Base-by-base conservation (phyloP, 1,140 invertebrate genomes). In the Sogatella furcifera region DNA sequence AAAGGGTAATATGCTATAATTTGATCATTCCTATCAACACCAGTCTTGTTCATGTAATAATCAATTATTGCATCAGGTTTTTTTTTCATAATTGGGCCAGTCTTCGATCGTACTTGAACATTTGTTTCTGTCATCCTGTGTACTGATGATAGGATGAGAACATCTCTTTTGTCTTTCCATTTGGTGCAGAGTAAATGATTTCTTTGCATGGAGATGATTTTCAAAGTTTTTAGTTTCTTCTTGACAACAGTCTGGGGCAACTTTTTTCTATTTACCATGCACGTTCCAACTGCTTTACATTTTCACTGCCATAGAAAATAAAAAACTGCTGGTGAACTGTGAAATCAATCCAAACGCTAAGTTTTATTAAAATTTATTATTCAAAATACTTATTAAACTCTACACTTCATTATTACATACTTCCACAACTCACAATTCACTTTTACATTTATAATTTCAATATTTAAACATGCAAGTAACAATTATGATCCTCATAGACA, bases 31-130 rank as follows among this genome's bases (percentile, higher is more conserved):
- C 34, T 57, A 52, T 59, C 34, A 38, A 38, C 56, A 44, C 56
- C 56, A 10, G 56, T 57, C 46, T 57, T 57, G 17, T 57, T 57
- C 21, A 44, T 24, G 38, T 57, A 52, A 31, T 59, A 59, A 21
- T 59, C 44, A 1, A 59, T 14, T n/a, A 59, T 52, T 28, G 44
- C 22, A 52, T 59, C 46, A 9, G 44, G 43, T 52, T 59, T 59
- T 11, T 1, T 49, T 28, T 52, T 59, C 31, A 17, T 10, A 0
- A n/a, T 24, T 3, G 31, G 24, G 10, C 57, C 57, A 15, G 19
- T 8, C 44, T 34, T 52, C n/a, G 43, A 24, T 13, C 44, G 8
- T 19, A 59, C 57, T 21, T 24, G 17, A 28, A 52, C 44, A 15
- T 59, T 22, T 24, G 57, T 14, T 17, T 41, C 13, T 4, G 57